Percentiles rank a stretch among this genome's conserved stretches.
These are phyloP conservation scores for Limulus polyphemus DNA, from an alignment of 2,888 invertebrate genomes.

Conservation along the genomic window DNA sequence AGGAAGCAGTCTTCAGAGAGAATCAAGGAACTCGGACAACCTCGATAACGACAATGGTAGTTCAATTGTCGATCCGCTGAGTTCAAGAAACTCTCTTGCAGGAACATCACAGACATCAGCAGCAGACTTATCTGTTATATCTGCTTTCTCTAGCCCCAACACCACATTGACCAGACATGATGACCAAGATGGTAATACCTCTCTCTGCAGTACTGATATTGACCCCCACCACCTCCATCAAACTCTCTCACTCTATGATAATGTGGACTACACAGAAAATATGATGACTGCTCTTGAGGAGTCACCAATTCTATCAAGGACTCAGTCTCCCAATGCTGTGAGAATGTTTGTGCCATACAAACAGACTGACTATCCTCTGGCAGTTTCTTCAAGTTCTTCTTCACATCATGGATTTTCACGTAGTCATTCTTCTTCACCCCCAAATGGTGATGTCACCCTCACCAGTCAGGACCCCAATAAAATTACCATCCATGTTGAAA, in stretches of 20 bases:
- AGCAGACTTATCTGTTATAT: conserved; percentile 63
- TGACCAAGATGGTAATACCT: conserved; percentile 13
- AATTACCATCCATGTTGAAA: not conserved
- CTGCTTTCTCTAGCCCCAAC: conserved; percentile 31
- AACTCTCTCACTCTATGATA: conserved; percentile 26
- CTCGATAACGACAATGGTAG: conserved; percentile 39
- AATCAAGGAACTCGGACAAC: not conserved
- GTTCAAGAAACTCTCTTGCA: conserved; percentile 63
- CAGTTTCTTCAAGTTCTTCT: too few species aligned
- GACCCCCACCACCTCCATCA: conserved; percentile 19
- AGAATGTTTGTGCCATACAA: conserved; percentile 63
- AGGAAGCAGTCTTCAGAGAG: not conserved
- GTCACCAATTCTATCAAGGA: conserved; percentile 54
- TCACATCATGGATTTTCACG: conserved; percentile 12
- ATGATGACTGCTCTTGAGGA: conserved; percentile 19
- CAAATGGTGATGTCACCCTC: conserved; percentile 20
- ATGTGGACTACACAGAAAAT: conserved; percentile 23
- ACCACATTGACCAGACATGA: conserved; percentile 25
- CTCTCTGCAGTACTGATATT: conserved; percentile 13
- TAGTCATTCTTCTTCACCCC: conserved; percentile 17
- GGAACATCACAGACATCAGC: conserved; percentile 73
- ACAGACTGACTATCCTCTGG: too few species aligned
- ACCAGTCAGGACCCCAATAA: conserved; percentile 33
- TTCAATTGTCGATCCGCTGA: conserved; percentile 37
- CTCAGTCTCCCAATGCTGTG: conserved; percentile 60